Percentiles rank a stretch among this genome's conserved stretches.
Evolutionary conservation across 2,888 invertebrate species (phyloP).

Genomic region (Netelia fuscicornis): DNA sequence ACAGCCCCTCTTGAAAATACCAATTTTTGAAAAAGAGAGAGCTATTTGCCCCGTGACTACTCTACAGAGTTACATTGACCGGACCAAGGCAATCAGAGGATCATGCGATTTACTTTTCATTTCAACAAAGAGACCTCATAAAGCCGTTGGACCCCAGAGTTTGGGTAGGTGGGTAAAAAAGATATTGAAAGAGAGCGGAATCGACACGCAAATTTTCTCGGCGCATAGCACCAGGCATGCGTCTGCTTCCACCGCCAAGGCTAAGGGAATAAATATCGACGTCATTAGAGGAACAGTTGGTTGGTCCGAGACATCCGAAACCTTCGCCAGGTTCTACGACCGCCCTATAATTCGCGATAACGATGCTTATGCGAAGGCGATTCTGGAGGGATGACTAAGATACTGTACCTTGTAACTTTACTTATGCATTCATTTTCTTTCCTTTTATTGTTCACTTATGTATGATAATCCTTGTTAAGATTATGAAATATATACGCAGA

Average conservation of each 20-base stretch:
- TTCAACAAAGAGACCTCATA: slow-evolving; percentile 52
- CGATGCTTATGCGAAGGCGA: slow-evolving; percentile 15
- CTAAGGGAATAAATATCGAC: slow-evolving; percentile 25
- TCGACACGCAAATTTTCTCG: slow-evolving; percentile 13
- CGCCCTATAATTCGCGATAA: slow-evolving; percentile 15
- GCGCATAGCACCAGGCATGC: slow-evolving; percentile 26
- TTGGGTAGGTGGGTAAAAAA: slow-evolving; percentile 27
- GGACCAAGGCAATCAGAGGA: background rate
- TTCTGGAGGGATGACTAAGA: slow-evolving; percentile 16
- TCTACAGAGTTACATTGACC: background rate
- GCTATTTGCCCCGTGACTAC: slow-evolving; percentile 10
- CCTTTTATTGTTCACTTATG: background rate
- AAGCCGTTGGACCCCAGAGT: slow-evolving; percentile 4
- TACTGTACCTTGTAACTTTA: background rate
- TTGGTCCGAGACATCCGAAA: slow-evolving; percentile 14
- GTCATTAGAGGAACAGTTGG: slow-evolving; percentile 24
- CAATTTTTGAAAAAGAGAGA: background rate
- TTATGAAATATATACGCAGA: background rate
- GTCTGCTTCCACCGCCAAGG: slow-evolving; percentile 17
- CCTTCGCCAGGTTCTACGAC: slow-evolving; percentile 26
- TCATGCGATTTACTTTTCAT: slow-evolving; percentile 9
- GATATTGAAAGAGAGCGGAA: background rate
- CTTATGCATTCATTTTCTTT: background rate
- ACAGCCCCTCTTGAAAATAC: slow-evolving; percentile 9
- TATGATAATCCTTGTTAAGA: background rate